phyloP scores from a whole-genome alignment of 92 coral and sea anemone genomes.

The Metridium senile region DNA sequence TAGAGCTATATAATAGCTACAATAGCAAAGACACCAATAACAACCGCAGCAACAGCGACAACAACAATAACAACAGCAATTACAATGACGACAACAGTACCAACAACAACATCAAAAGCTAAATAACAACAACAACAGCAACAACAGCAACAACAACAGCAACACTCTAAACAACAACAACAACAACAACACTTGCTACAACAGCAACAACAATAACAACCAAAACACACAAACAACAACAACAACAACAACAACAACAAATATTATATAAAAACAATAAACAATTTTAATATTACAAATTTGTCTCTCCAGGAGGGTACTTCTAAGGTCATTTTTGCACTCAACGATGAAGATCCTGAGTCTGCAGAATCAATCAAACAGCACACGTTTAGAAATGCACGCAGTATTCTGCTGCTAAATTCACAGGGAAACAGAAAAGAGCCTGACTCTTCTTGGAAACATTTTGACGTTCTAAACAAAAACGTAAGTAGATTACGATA shows the following conservation, averaged over 20 bases:
- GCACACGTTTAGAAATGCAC: slow-evolving; percentile 34
- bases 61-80: too few relatives aligned
- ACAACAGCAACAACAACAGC: not conserved
- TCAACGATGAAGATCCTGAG: slow-evolving; percentile 44
- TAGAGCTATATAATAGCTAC: too few relatives aligned
- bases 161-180: not conserved
- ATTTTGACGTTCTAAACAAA: slow-evolving; percentile 18
- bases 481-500: slow-evolving; percentile 12
- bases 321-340: slow-evolving; percentile 48
- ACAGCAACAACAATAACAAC: not conserved
- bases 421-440: slow-evolving; percentile 33
- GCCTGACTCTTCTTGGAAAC: slow-evolving; percentile 15
- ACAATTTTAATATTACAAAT: not conserved
- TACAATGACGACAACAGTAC: too few relatives aligned
- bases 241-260: not conserved
- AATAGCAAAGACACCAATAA: too few relatives aligned
- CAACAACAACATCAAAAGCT: too few relatives aligned
- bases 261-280: not conserved
- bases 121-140: too few relatives aligned
- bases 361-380: slow-evolving; percentile 8
- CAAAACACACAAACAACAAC: not conserved
- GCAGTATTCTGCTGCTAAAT: slow-evolving; percentile 39
- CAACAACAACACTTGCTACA: too few relatives aligned
- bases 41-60: too few relatives aligned
- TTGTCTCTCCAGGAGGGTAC: slow-evolving; percentile 36